Conservation (phyloP, 1,140 invertebrate genomes). For the Centruroides vittatus region DNA sequence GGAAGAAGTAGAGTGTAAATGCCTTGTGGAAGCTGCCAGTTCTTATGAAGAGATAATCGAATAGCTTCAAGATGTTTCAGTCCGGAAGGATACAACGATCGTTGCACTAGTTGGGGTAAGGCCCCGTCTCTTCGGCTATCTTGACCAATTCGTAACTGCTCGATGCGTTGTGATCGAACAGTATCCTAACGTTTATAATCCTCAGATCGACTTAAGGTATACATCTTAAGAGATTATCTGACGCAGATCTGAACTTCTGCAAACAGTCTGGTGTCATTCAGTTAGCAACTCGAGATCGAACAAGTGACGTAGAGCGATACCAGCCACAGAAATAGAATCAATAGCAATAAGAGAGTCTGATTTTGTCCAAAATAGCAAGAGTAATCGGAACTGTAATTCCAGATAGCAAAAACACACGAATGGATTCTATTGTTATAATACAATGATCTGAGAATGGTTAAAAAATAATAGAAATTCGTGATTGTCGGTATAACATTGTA, state of each 20-base stretch:
- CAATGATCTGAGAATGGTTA: background rate
- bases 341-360: too few relatives aligned
- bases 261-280: too few relatives aligned
- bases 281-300: too few relatives aligned
- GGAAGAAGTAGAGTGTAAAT: background rate
- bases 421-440: background rate
- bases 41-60: background rate
- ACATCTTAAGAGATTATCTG: too few relatives aligned
- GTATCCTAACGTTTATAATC: too few relatives aligned
- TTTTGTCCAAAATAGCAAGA: background rate
- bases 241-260: too few relatives aligned
- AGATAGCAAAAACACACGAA: background rate
- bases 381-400: background rate
- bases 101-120: background rate
- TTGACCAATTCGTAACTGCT: background rate
- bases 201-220: too few relatives aligned
- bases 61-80: background rate
- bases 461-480: background rate
- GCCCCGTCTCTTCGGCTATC: background rate
- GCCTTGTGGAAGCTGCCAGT: background rate
- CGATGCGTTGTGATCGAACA: too few relatives aligned
- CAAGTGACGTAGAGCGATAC: too few relatives aligned
- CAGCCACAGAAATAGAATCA: too few relatives aligned
- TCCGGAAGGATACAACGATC: conserved; percentile 3
- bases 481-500: too few relatives aligned